Evolutionary conservation across 2,113 vertebrate genomes (phyloP).

Genomic region (Butorides virescens): DNA sequence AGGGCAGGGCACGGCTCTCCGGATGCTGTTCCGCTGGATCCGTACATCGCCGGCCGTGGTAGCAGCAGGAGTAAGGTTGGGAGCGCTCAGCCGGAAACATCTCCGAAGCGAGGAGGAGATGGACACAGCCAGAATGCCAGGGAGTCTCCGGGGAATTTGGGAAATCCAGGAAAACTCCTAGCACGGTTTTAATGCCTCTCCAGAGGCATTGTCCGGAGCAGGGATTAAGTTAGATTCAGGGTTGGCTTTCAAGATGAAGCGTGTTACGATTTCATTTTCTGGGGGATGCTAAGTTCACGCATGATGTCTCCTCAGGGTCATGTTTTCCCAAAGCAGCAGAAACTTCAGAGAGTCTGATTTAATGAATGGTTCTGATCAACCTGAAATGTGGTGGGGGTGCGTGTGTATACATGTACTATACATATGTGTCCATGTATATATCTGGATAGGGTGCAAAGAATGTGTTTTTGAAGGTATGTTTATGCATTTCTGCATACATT

Average conservation of each 20-base stretch:
- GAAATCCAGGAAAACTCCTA: slow-evolving; percentile 42
- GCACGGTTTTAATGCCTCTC: slow-evolving; percentile 13
- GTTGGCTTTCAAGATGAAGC: slow-evolving; percentile 2
- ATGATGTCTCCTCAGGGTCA: background rate
- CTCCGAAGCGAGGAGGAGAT: background rate
- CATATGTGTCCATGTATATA: background rate
- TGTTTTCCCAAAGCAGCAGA: slow-evolving; percentile 37
- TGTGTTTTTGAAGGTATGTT: background rate
- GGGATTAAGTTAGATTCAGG: slow-evolving; percentile 2
- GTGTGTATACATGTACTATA: too few relatives aligned
- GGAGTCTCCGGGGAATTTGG: background rate
- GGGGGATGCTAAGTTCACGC: slow-evolving; percentile 5
- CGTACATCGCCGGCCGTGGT: accelerated
- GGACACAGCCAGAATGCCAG: background rate
- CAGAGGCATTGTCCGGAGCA: background rate
- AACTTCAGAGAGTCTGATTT: slow-evolving; percentile 26
- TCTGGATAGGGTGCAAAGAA: background rate
- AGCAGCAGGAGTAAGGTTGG: background rate
- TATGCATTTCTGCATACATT: slow-evolving; percentile 1
- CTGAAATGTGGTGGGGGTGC: background rate
- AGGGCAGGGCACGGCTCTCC: accelerated
- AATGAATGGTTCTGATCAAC: background rate
- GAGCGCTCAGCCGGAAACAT: background rate
- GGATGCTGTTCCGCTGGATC: background rate
- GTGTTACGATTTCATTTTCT: slow-evolving; percentile 18